Evolutionary conservation across 2,888 invertebrate species (phyloP).

Genomic region (Protonemura montana): DNA sequence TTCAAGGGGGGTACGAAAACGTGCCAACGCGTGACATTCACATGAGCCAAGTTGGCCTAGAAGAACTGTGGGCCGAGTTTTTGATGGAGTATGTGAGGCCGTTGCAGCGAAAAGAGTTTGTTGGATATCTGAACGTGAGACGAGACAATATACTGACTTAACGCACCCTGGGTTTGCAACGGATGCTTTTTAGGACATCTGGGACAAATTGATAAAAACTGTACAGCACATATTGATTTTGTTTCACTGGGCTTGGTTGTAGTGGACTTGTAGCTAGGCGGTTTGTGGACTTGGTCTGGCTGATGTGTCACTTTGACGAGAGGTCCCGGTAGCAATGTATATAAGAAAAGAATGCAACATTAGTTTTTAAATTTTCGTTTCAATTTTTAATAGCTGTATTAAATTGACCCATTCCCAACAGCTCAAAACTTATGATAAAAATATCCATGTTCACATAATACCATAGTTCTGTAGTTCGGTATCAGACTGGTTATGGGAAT

Average conservation of each 20-base stretch:
- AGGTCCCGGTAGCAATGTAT: background rate
- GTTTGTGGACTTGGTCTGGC: background rate
- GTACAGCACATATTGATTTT: background rate
- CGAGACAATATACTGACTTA: background rate
- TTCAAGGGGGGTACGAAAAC: constrained; percentile 62
- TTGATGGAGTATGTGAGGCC: constrained; percentile 69
- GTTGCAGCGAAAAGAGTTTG: constrained; percentile 67
- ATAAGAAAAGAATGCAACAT: too few species aligned
- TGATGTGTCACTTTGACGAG: background rate
- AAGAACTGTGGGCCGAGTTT: constrained; percentile 69
- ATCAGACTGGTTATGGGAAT: background rate
- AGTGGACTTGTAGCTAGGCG: background rate
- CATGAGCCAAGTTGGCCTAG: constrained; percentile 71
- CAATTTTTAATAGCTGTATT: too few species aligned
- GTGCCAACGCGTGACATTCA: constrained; percentile 74
- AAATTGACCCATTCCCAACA: too few species aligned
- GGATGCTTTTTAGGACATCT: too few species aligned
- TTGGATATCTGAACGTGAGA: constrained; percentile 68
- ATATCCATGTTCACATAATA: background rate
- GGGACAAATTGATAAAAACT: background rate
- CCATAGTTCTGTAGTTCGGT: background rate
- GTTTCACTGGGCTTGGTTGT: background rate
- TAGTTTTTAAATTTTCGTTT: too few species aligned
- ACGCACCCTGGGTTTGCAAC: background rate
- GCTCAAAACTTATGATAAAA: too few species aligned